Base-by-base conservation (phyloP, 2,888 invertebrate genomes). In the Trichogramma evanescens region DNA sequence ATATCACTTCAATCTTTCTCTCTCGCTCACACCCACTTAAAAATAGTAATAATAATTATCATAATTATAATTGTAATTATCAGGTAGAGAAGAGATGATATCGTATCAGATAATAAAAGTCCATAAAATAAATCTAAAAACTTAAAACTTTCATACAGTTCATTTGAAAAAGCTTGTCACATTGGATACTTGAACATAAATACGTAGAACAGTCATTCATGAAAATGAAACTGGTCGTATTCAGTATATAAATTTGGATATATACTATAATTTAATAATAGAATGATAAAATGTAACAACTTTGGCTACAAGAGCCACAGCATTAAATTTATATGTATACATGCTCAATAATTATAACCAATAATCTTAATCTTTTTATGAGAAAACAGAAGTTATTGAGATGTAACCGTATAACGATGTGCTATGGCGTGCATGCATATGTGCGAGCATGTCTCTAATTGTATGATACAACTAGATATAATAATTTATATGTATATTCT, bases 401-500 rank as follows among this genome's bases (percentile, higher is more conserved):
- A 26, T 26, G 51, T 58, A 52, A 51, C 50, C 26, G 56, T 61
- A 8, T 56, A 58, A 61, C 51, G 48, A 61, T 55, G 58, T 61
- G 58, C 58, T 40, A 53, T 44, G 54, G 26, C 56, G 61, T 59
- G 56, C 56, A 56, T 59, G 54, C 50, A 52, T 58, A 45, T 61
- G 54, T 56, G 58, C 63, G 48, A 56, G 53, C 59, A 56, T 61
- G 56, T 61, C 5, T 7, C 42, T 61, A 42, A 26, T 26, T 26
- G 26, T 56, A 52, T 56, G 46, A 46, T 46, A 61, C 51, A 59
- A 59, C 57, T 64, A 59, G 54, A 59, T 59, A 26, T 57, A 57
- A 61, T 64, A 57, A 64, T 64, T 61, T 64, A 54, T 61, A 13
- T 51, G 26, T 49, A 55, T 62, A 50, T 56, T 51, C 26, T 26